Percentiles rank a stretch among this genome's conserved stretches.
phyloP scores from a whole-genome alignment of 1,140 invertebrate genomes.

The Neoseiulus cucumeris region DNA sequence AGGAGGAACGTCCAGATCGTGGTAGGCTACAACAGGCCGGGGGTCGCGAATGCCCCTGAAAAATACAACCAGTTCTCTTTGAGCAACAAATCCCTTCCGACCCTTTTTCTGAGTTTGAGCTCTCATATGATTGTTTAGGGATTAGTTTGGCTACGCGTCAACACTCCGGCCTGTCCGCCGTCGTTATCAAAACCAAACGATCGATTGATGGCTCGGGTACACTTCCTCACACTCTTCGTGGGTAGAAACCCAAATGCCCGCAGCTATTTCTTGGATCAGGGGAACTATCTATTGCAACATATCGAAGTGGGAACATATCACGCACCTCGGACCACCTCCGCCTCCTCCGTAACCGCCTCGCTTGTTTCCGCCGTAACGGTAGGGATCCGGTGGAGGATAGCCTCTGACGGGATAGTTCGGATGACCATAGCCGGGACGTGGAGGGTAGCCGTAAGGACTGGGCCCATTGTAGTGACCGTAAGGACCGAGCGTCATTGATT shows the following conservation, averaged over 20 bases:
- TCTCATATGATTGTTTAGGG: no score
- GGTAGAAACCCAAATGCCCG: no score
- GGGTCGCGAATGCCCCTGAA: conserved; percentile 29
- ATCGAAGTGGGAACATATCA: conserved; percentile 15
- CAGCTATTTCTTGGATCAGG: no score
- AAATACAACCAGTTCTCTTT: conserved; percentile 16
- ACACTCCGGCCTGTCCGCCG: no score
- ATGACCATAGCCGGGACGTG: not conserved
- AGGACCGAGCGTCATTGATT: no score
- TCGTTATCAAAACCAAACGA: conserved; percentile 3
- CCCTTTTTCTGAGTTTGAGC: not conserved
- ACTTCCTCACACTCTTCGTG: no score
- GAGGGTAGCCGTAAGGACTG: conserved; percentile 13
- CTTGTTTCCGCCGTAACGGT: conserved; percentile 25
- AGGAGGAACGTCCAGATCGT: conserved; percentile 56
- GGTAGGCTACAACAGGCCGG: conserved; percentile 52
- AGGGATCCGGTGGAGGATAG: conserved; percentile 14
- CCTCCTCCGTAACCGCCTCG: conserved; percentile 20
- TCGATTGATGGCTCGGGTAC: no score
- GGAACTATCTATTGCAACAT: no score
- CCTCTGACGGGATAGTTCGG: not conserved
- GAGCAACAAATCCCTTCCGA: conserved; percentile 7
- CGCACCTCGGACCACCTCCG: conserved; percentile 14
- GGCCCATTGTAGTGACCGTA: not conserved
- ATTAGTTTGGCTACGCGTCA: no score